These are phyloP conservation scores for Cheilosia impressa DNA, from an alignment of 2,888 invertebrate genomes.

Conservation along the genomic window DNA sequence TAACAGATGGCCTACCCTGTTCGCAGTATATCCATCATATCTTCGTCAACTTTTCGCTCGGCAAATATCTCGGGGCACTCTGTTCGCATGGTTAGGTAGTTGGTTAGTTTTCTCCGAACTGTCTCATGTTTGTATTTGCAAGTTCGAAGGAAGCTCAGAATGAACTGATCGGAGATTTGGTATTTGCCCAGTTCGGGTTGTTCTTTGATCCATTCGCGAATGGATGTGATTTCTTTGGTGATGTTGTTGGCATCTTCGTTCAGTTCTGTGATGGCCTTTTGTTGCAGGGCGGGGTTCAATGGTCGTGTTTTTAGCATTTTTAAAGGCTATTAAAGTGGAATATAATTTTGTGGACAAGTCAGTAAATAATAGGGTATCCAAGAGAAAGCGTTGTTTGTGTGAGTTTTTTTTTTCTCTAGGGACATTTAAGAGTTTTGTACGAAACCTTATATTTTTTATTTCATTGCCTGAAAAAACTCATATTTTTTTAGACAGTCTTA, in stretches of 20 bases:
- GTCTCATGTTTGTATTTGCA: conserved; percentile 84
- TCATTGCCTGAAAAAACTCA: too few relatives aligned
- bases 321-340: neutral
- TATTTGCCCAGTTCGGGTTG: conserved; percentile 80
- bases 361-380: too few relatives aligned
- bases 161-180: conserved; percentile 82
- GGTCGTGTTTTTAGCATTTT: conserved; percentile 73
- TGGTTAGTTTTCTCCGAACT: conserved; percentile 84
- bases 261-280: conserved; percentile 82
- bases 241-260: conserved; percentile 82
- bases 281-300: conserved; percentile 67
- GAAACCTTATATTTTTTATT: too few relatives aligned
- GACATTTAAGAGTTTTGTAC: too few relatives aligned
- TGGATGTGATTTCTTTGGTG: conserved; percentile 80
- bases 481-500: too few relatives aligned
- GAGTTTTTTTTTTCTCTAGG: too few relatives aligned
- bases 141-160: conserved; percentile 84
- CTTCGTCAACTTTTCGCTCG: conserved; percentile 66
- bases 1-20: conserved; percentile 68
- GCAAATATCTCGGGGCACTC: conserved; percentile 85
- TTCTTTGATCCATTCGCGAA: conserved; percentile 83
- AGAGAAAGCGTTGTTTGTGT: too few relatives aligned
- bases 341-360: neutral
- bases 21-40: conserved; percentile 70
- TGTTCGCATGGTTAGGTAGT: conserved; percentile 84